These are phyloP conservation scores for Machaerirhynchus nigripectus DNA, from an alignment of 2,113 vertebrate genomes.

Conservation along the genomic window DNA sequence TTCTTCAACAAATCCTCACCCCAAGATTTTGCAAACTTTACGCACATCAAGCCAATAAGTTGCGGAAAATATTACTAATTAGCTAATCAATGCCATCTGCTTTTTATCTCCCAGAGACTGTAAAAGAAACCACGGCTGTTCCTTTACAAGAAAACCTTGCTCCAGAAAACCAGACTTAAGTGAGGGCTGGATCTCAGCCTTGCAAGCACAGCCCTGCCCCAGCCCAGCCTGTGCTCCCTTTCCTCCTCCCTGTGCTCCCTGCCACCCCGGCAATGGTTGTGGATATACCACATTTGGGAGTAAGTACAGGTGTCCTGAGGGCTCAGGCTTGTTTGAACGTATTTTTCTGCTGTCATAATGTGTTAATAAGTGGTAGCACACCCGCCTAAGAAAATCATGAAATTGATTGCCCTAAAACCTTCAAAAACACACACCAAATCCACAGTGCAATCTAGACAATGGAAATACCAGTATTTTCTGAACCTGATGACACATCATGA, in stretches of 20 bases:
- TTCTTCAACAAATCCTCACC: background rate
- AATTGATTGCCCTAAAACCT: background rate
- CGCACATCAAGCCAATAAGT: background rate
- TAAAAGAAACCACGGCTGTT: background rate
- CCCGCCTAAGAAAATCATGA: background rate
- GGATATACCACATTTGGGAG: background rate
- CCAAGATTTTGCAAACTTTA: background rate
- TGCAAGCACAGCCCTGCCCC: slow-evolving; percentile 37
- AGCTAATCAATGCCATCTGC: slow-evolving; percentile 47
- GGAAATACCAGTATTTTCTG: fast-evolving
- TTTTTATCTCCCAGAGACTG: background rate
- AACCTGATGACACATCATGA: background rate
- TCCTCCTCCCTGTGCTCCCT: slow-evolving; percentile 14
- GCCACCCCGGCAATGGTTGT: background rate
- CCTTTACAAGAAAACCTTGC: background rate
- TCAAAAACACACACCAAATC: background rate
- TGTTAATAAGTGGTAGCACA: background rate
- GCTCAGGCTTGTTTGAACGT: background rate
- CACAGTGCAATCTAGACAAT: background rate
- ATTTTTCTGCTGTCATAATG: background rate
- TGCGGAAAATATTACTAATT: slow-evolving; percentile 24
- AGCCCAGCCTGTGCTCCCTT: slow-evolving; percentile 36
- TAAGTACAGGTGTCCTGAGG: background rate
- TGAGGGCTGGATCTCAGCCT: slow-evolving; percentile 12
- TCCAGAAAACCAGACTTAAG: background rate